Conservation (phyloP, 1,140 invertebrate genomes). For the Pygmarrhopalites habei region DNA sequence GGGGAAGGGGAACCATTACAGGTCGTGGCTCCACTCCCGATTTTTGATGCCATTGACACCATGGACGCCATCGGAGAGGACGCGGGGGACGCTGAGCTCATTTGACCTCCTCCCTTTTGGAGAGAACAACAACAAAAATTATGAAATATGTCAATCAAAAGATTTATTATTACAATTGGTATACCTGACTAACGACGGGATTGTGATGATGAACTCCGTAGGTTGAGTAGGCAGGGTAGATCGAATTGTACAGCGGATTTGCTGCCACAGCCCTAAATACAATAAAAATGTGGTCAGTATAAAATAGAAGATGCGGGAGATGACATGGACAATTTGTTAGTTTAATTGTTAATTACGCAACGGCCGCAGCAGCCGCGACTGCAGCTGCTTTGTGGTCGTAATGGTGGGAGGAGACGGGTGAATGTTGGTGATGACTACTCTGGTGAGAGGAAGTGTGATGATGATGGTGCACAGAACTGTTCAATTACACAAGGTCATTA, state of each 20-base stretch:
- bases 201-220: slow-evolving; percentile 27
- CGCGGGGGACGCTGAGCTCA: slow-evolving; percentile 23
- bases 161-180: background rate
- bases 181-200: slow-evolving; percentile 41
- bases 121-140: background rate
- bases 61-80: slow-evolving; percentile 38
- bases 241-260: slow-evolving; percentile 35
- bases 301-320: too few relatives aligned
- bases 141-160: too few relatives aligned
- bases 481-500: too few relatives aligned
- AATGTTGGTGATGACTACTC: slow-evolving; percentile 40
- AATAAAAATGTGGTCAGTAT: slow-evolving; percentile 42
- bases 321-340: too few relatives aligned
- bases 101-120: slow-evolving; percentile 22
- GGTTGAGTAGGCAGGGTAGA: slow-evolving; percentile 40
- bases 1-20: slow-evolving; percentile 15
- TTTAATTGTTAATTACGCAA: too few relatives aligned
- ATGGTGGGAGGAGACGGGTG: slow-evolving; percentile 44
- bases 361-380: slow-evolving; percentile 41
- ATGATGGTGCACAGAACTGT: slow-evolving; percentile 36
- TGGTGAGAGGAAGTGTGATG: slow-evolving; percentile 15
- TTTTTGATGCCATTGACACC: slow-evolving; percentile 38
- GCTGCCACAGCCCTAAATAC: slow-evolving; percentile 19
- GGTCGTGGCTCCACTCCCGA: slow-evolving; percentile 14
- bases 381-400: slow-evolving; percentile 51